Percentiles rank a stretch among this genome's conserved stretches.
phyloP scores from a whole-genome alignment of 2,797 vertebrate species.

The Thunnus albacares region DNA sequence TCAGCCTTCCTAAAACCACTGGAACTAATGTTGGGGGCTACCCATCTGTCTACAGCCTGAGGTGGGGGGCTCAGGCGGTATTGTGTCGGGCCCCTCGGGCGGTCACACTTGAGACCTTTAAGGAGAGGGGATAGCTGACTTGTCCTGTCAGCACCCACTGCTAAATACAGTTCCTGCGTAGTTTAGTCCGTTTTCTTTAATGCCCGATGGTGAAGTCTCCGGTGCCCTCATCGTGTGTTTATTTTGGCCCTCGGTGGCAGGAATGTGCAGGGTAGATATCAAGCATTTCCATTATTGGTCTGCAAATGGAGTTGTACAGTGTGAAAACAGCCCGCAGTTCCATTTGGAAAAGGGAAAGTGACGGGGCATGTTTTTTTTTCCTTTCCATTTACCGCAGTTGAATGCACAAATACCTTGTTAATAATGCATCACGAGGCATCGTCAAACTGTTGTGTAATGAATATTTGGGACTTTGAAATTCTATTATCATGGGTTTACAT shows the following conservation, averaged over 20 bases:
- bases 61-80: conserved; percentile 60
- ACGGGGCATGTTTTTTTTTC: conserved; percentile 1
- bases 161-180: conserved; percentile 67
- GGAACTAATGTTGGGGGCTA: conserved; percentile 79
- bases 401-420: conserved; percentile 39
- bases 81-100: conserved; percentile 64
- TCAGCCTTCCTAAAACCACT: conserved; percentile 70
- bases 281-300: not conserved
- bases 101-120: conserved; percentile 60
- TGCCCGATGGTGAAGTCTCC: conserved; percentile 32
- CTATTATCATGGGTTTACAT: conserved; percentile 29
- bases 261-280: conserved; percentile 29
- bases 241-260: conserved; percentile 31
- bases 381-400: not conserved
- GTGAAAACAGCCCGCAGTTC: conserved; percentile 30
- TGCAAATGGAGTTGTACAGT: not conserved
- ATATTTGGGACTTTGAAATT: conserved; percentile 44
- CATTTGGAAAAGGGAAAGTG: conserved; percentile 21
- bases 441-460: conserved; percentile 46
- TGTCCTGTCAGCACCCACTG: conserved; percentile 70
- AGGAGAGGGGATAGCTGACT: conserved; percentile 70
- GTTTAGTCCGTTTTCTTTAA: conserved; percentile 39
- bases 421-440: conserved; percentile 31
- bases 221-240: conserved; percentile 23
- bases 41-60: conserved; percentile 82